Base-by-base conservation (phyloP, 2,797 vertebrate genomes). In the Xiphorhynchus erythropygius region DNA sequence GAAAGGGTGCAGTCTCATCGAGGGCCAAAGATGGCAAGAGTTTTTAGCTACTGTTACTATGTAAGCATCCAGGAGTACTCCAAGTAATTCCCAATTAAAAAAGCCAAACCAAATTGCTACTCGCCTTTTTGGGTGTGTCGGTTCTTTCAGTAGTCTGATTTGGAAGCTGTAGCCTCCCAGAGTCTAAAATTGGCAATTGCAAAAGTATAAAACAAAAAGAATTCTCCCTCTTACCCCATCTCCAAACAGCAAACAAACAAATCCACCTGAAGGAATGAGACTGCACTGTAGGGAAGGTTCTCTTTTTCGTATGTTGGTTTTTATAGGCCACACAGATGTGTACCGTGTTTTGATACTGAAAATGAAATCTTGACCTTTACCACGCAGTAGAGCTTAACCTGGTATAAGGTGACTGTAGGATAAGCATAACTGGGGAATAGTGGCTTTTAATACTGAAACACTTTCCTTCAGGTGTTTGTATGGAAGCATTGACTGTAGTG, bases 1-100 rank as follows among this genome's bases (percentile, higher is more conserved):
- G 83, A 90, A 90, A 70, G 81, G 49, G 90, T 92, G 92, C 74
- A 95, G 93, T 87, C 80, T 90, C 47, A 68, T 82, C 81, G 52
- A 32, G 41, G 22, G 60, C 81, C 89, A 87, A 95, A 95, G 77
- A 87, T 67, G 68, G 90, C 28, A 75, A 87, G 81, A 76, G 81
- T 93, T 93, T 94, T 91, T 96, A 95, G 81, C 80, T 96, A 89
- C 90, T 89, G 90, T 91, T 92, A 90, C 94, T 94, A 75, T 95
- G 77, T 95, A 93, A 82, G 84, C 86, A 82, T 87, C 47, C 52
- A 57, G 24, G 63, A 76, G 50, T 92, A 79, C 93, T 90, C 69
- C 47, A 73, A 65, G 67, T 76, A 83, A 47, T 84, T 87, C n/a
- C 33, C 35, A 63, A 37, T 52, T 52, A 10, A 30, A 41, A 62